These are phyloP conservation scores for Hoplodrina blanda DNA, from an alignment of 2,888 invertebrate species.

Conservation along the genomic window DNA sequence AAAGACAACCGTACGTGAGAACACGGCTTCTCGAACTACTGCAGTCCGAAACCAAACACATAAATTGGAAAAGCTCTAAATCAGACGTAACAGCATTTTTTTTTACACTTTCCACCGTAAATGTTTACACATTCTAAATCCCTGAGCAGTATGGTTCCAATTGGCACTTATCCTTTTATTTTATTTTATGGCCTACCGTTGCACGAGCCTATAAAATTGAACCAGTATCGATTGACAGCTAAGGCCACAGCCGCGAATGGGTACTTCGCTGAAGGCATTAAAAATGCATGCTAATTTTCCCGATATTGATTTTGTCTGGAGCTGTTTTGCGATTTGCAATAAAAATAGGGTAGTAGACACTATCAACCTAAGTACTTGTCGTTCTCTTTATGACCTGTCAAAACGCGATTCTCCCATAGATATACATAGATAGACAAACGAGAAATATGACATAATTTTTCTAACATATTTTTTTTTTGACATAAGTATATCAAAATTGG, in stretches of 20 bases:
- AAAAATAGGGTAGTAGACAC: background rate
- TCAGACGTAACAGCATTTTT: background rate
- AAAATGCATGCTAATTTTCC: slow-evolving; percentile 28
- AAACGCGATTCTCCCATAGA: too few relatives aligned
- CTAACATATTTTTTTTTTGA: too few relatives aligned
- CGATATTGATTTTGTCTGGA: slow-evolving; percentile 27
- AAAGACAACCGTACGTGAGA: too few relatives aligned
- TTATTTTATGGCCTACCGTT: slow-evolving; percentile 21
- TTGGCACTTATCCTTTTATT: slow-evolving; percentile 13
- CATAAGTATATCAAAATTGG: too few relatives aligned
- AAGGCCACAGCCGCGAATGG: background rate
- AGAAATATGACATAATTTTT: too few relatives aligned
- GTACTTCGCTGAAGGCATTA: slow-evolving; percentile 12
- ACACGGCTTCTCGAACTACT: too few relatives aligned
- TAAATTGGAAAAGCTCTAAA: background rate
- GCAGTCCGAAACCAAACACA: too few relatives aligned
- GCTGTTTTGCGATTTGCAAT: background rate
- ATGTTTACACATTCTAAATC: slow-evolving; percentile 6
- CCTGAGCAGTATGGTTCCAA: slow-evolving; percentile 24
- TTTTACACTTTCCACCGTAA: background rate
- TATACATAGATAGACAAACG: too few relatives aligned
- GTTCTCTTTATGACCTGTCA: too few relatives aligned
- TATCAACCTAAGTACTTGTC: too few relatives aligned
- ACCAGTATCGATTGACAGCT: slow-evolving; percentile 27
- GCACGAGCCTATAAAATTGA: slow-evolving; percentile 24